Base-by-base conservation (phyloP, 2,888 invertebrate genomes). In the Apotomis capreana region DNA sequence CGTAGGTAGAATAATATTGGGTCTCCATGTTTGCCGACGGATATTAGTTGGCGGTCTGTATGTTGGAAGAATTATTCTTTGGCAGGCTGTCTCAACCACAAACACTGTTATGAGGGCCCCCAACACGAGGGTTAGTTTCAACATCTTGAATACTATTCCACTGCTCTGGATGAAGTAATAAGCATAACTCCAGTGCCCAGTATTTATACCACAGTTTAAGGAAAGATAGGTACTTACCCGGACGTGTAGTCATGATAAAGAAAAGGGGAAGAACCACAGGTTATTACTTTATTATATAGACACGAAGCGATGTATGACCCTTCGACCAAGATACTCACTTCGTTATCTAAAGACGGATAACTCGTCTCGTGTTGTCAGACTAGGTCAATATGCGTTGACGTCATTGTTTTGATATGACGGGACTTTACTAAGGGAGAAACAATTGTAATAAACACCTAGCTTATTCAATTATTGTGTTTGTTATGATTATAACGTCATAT, bases 11-110 rank as follows among this genome's bases (percentile, higher is more conserved):
- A 65, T 55, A 55, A 5, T 55, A 26, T 55, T 12, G 8, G 64
- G 64, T 52, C n/a, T 52, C 52, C 13, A 13, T 4, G 63, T 37
- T 46, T n/a, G 55, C 12, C 55, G 26, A 12, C 15, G 57, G 57
- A 55, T 6, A 26, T 26, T 26, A 8, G 44, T 8, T 9, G 79
- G 79, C 10, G 80, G 81, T 55, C 79, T 79, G 63, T 79, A 83
- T 12, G 80, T 81, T 13, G 83, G 81, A 10, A 65, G 72, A 37
- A 80, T 79, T 62, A 82, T 69, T 1, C 67, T 74, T 70, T 83
- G 80, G 54, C 81, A 76, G 44, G 77, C 75, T 9, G 76, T 75
- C 44, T 82, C 81, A n/a, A 74, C 78, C 0, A 82, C 64, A 6
- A 82, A 72, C n/a, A 75, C 70, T 3, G 70, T 72, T 6, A 80